phyloP scores from a whole-genome alignment of 2,888 invertebrate genomes.

The Pachliopta kotzebuea region DNA sequence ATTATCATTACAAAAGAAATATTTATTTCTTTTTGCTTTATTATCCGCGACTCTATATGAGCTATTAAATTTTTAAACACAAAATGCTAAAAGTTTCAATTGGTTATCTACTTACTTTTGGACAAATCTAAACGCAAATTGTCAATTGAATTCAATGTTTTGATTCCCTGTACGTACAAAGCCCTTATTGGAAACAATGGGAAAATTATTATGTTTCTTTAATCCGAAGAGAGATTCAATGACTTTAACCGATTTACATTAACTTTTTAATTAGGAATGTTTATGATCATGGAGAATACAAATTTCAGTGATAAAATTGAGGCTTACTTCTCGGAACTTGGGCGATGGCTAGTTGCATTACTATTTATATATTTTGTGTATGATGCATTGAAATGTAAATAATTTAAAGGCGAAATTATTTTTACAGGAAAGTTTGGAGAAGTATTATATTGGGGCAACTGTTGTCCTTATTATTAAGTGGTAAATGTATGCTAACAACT shows the following conservation, averaged over 20 bases:
- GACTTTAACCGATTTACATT: constrained; percentile 35
- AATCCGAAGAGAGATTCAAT: constrained; percentile 34
- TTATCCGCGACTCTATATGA: too few species aligned
- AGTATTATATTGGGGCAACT: constrained; percentile 87
- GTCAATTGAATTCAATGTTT: constrained; percentile 40
- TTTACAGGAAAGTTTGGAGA: constrained; percentile 85
- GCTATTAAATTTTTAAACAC: too few species aligned
- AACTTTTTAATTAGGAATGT: constrained; percentile 29
- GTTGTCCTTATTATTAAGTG: constrained; percentile 87
- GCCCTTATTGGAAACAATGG: constrained; percentile 38
- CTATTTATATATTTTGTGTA: neutral
- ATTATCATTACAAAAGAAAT: too few species aligned
- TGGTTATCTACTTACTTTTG: neutral
- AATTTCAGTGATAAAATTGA: constrained; percentile 85
- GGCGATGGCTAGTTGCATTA: constrained; percentile 82
- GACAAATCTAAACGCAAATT: constrained; percentile 7
- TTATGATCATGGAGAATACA: constrained; percentile 56
- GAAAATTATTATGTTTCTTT: constrained; percentile 33
- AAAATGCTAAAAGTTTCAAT: too few species aligned
- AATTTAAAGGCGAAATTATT: constrained; percentile 3
- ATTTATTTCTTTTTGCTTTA: too few species aligned
- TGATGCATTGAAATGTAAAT: neutral
- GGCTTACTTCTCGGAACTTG: constrained; percentile 83
- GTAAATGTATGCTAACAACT: constrained; percentile 87
- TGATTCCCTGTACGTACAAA: constrained; percentile 36